Conservation (phyloP, 2,888 invertebrate species). For the Euplexia lucipara region DNA sequence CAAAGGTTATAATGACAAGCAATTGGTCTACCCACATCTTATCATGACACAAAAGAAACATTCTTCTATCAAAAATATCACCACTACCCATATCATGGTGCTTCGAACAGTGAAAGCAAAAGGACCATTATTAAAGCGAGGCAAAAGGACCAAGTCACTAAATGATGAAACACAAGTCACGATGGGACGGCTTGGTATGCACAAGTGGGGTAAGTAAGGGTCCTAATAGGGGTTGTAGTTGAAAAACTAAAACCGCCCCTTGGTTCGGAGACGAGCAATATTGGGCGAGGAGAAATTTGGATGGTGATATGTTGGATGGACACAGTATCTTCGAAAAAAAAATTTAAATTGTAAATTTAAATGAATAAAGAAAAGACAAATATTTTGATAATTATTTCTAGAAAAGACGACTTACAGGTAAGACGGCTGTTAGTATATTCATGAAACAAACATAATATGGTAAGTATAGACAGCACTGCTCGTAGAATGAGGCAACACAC, state of each 20-base stretch:
- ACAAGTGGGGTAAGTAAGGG: conserved; percentile 34
- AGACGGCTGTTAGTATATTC: too few species aligned
- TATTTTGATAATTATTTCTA: too few species aligned
- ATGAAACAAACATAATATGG: too few species aligned
- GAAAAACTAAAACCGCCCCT: conserved; percentile 46
- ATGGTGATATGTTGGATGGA: neutral
- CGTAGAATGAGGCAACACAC: too few species aligned
- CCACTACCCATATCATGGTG: neutral
- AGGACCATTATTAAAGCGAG: conserved; percentile 13
- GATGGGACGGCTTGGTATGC: conserved; percentile 38
- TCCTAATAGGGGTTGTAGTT: conserved; percentile 40
- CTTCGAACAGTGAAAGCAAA: neutral
- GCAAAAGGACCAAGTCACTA: conserved; percentile 36
- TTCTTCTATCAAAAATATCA: neutral
- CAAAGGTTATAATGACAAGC: too few species aligned
- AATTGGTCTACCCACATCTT: too few species aligned
- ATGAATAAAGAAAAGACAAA: too few species aligned
- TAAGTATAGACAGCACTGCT: too few species aligned
- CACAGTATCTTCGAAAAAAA: neutral
- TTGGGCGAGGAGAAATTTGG: conserved; percentile 47
- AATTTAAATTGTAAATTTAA: too few species aligned
- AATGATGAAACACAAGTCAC: conserved; percentile 43
- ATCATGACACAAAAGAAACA: neutral
- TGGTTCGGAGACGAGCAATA: conserved; percentile 43
- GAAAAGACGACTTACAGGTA: too few species aligned